These are phyloP conservation scores for Pristionchus entomophagus DNA, from an alignment of 2,888 invertebrate genomes.

Conservation along the genomic window DNA sequence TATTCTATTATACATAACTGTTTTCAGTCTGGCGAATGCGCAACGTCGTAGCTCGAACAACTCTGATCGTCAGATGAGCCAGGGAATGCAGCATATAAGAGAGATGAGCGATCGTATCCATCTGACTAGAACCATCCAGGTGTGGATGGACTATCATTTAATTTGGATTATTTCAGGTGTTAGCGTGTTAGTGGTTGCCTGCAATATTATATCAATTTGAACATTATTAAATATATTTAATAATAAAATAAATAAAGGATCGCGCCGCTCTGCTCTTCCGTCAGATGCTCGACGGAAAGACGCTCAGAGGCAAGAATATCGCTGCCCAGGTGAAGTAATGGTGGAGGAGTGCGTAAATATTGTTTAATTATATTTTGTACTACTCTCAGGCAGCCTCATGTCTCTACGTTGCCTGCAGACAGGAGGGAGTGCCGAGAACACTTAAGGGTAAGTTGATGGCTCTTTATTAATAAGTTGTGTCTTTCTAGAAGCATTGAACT, in stretches of 20 bases:
- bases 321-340: slow-evolving; percentile 88
- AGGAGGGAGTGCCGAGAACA: slow-evolving; percentile 97
- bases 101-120: slow-evolving; percentile 99
- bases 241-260: slow-evolving; percentile 80
- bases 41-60: slow-evolving; percentile 84
- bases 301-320: slow-evolving; percentile 85
- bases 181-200: too few relatives aligned
- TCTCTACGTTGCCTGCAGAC: slow-evolving; percentile 97
- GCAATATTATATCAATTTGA: neutral
- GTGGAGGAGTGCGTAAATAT: too few relatives aligned
- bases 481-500: neutral
- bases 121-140: slow-evolving; percentile 93
- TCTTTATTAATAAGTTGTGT: too few relatives aligned
- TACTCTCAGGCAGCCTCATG: slow-evolving; percentile 92
- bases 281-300: slow-evolving; percentile 80
- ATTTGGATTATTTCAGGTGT: too few relatives aligned
- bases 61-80: slow-evolving; percentile 93
- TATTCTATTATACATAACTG: neutral
- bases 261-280: slow-evolving; percentile 96
- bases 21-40: slow-evolving; percentile 71
- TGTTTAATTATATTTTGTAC: too few relatives aligned
- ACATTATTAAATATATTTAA: neutral
- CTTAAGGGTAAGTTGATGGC: slow-evolving; percentile 82
- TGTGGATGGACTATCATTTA: slow-evolving; percentile 59
- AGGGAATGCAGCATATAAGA: slow-evolving; percentile 95